These are phyloP conservation scores for Acrossocheilus fasciatus DNA, from an alignment of 2,797 vertebrate genomes.

Conservation along the genomic window DNA sequence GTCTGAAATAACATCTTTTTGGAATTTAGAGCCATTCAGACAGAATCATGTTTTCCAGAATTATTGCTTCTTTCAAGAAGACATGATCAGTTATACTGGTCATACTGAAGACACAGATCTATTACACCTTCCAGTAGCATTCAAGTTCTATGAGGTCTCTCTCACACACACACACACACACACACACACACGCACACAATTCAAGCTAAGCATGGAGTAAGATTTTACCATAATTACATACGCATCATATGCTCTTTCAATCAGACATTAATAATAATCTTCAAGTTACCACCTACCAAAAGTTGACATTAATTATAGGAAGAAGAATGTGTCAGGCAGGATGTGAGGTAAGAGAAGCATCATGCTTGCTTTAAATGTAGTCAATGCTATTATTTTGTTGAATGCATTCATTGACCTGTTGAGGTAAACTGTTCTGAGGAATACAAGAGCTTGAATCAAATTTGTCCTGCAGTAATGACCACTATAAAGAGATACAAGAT, in stretches of 20 bases:
- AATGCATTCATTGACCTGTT: slow-evolving; percentile 11
- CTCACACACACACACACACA: background rate
- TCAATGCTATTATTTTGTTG: slow-evolving; percentile 33
- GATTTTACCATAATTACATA: background rate
- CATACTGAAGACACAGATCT: background rate
- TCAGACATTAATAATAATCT: background rate
- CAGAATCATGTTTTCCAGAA: background rate
- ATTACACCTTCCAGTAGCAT: background rate
- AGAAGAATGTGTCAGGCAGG: background rate
- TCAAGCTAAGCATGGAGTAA: background rate
- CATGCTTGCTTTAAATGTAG: slow-evolving; percentile 42
- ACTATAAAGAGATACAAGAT: background rate
- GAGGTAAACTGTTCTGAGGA: slow-evolving; percentile 20
- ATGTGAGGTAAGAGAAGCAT: slow-evolving; percentile 3
- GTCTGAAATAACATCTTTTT: background rate
- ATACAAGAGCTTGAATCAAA: background rate
- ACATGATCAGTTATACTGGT: background rate
- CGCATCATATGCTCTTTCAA: background rate
- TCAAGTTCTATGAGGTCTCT: background rate
- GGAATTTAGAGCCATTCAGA: background rate
- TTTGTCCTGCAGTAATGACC: slow-evolving; percentile 27
- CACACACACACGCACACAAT: background rate
- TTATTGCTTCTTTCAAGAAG: background rate
- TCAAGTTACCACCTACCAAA: background rate
- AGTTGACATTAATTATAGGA: background rate